Percentiles rank a stretch among this genome's conserved stretches.
Evolutionary conservation across 2,113 vertebrate genomes (phyloP).

Genomic region (Notechis scutatus): DNA sequence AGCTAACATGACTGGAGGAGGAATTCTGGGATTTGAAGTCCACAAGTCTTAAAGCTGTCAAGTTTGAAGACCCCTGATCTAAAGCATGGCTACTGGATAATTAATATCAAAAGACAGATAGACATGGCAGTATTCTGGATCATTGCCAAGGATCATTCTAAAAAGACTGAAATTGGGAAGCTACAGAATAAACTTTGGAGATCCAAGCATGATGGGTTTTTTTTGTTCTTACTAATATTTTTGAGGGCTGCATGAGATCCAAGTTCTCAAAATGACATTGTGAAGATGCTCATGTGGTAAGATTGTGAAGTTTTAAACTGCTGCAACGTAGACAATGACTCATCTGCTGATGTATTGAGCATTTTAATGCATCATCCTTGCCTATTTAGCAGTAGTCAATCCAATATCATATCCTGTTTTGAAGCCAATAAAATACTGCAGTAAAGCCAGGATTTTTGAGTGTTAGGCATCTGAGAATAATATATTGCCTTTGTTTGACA

Average conservation of each 20-base stretch:
- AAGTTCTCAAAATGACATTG: not conserved
- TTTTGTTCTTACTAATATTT: not conserved
- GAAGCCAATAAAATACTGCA: not conserved
- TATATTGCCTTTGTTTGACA: not conserved
- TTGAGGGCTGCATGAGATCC: not conserved
- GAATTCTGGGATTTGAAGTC: too few relatives aligned
- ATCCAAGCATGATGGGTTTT: not conserved
- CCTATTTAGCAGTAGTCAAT: not conserved
- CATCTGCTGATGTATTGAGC: not conserved
- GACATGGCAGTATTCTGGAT: not conserved
- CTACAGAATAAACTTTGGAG: not conserved
- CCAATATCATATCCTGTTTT: constrained; percentile 1
- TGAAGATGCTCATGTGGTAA: not conserved
- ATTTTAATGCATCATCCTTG: not conserved
- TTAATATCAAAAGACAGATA: not conserved
- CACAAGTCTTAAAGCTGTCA: too few relatives aligned
- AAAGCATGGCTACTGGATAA: not conserved
- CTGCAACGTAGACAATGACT: not conserved
- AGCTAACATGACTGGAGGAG: too few relatives aligned
- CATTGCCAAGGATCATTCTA: not conserved
- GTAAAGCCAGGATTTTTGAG: not conserved
- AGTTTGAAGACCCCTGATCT: not conserved
- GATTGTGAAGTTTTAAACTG: not conserved
- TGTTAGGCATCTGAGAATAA: not conserved
- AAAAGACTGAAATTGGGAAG: not conserved